Evolutionary conservation across 2,113 vertebrate species (phyloP), one percentile per base, ranked within the genome.

Genomic region (Chroicocephalus ridibundus): DNA sequence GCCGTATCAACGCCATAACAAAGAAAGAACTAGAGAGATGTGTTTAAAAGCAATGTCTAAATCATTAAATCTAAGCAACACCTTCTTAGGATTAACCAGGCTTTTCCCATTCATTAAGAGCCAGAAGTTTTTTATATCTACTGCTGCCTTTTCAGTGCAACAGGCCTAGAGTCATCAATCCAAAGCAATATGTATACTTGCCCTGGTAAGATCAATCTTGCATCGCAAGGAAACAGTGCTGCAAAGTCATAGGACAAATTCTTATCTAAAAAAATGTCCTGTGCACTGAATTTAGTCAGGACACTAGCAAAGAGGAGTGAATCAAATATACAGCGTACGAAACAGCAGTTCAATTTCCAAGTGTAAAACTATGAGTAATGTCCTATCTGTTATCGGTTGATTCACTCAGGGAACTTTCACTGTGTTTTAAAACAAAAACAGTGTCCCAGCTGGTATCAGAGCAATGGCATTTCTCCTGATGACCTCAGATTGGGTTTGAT

Each of bases 401-500:
- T 86, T 83, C 62, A 72, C 42, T 81, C 46, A 47, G 85, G 20
- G 66, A 95, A 94, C 15, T 74, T 87, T 32, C 70, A 66, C 24
- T 57, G 60, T n/a, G 12, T 64, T 90, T 94, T 66, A 74, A 86
- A 86, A 38, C 34, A 27, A 38, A 38, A 38, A 72, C 44, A 42
- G 31, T 85, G 27, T 74, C 79, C 44, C 29, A 81, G 71, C 15
- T 2, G 4, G 9, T 91, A 64, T 75, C 65, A 85, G n/a, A 64
- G 51, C 55, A 89, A 64, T 42, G 36, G 10, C 52, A 79, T 93
- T 91, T 91, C 61, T 93, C 46, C 49, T 27, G 51, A 83, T 58
- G 64, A 75, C 51, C 64, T 93, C 42, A 54, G 82, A 75, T 95
- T 88, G 86, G n/a, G 26, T 93, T 95, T 94, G 66, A 86, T 83